These are phyloP conservation scores for Brachypalpus laphriformis DNA, from an alignment of 2,888 invertebrate species.

Conservation along the genomic window DNA sequence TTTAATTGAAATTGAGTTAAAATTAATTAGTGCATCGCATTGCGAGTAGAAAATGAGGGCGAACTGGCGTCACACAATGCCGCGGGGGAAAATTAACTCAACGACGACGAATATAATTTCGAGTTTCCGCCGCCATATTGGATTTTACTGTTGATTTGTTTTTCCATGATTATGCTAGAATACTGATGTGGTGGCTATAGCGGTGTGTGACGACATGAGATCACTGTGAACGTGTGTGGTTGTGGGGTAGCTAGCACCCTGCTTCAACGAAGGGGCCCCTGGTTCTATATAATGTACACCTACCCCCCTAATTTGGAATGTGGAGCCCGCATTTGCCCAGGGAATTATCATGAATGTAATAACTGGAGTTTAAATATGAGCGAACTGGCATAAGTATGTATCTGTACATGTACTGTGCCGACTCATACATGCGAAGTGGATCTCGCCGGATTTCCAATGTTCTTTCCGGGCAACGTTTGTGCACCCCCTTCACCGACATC, in stretches of 20 bases:
- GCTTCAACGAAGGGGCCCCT: background rate
- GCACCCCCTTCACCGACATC: background rate
- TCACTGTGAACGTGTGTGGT: constrained; percentile 25
- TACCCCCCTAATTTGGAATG: constrained; percentile 5
- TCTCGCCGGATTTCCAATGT: constrained; percentile 52
- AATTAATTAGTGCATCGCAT: constrained; percentile 51
- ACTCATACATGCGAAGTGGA: constrained; percentile 42
- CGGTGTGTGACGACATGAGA: constrained; percentile 42
- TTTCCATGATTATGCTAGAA: constrained; percentile 68
- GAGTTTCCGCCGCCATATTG: constrained; percentile 72
- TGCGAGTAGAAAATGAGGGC: constrained; percentile 8
- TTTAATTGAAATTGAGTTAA: constrained; percentile 25
- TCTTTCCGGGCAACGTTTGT: constrained; percentile 30
- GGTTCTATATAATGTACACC: background rate
- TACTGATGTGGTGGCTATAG: background rate
- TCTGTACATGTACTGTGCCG: background rate
- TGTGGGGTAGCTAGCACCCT: constrained; percentile 5
- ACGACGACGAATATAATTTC: constrained; percentile 21
- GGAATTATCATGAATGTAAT: constrained; percentile 49
- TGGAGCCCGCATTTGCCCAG: constrained; percentile 53
- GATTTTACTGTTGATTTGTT: constrained; percentile 66
- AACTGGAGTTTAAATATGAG: constrained; percentile 51
- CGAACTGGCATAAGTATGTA: background rate
- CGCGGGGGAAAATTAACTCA: constrained; percentile 46
- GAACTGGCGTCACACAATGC: background rate